These are phyloP conservation scores for cat (Felis catus) DNA, from an alignment of 2,113 vertebrate species.

Conservation along the genomic window F.catus_Fca126_mat1.0 CM031411.1:104619501-104620000, in stretches of 20 bases:
- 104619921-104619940: not conserved
- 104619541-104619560: no score
- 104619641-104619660: not conserved
- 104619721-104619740: not conserved
- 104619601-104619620: not conserved
- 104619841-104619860: not conserved
- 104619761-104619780: not conserved
- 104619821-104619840: not conserved
- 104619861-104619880: not conserved
- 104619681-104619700: not conserved
- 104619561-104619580: no score
- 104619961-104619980: not conserved
- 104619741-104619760: not conserved
- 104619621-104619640: not conserved
- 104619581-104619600: no score
- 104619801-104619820: not conserved
- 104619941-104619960: not conserved
- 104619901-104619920: no score
- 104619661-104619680: not conserved
- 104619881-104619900: not conserved
- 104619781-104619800: not conserved
- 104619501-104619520: no score
- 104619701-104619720: not conserved
- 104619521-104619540: no score
- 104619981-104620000: not conserved